These are phyloP conservation scores for Hesperophylax magnus DNA, from an alignment of 1,140 invertebrate species.

Conservation along the genomic window DNA sequence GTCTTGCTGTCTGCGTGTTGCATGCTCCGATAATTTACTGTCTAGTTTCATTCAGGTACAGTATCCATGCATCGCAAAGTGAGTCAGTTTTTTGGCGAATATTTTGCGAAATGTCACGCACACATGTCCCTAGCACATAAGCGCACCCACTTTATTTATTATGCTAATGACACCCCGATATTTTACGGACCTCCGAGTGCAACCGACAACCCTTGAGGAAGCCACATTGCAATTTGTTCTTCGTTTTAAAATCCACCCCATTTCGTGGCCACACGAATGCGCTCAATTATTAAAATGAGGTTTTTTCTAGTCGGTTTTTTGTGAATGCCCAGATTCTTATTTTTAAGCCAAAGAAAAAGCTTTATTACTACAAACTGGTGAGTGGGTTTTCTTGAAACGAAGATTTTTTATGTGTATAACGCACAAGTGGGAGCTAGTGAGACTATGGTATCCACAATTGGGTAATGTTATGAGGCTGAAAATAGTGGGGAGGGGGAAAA, in stretches of 20 bases:
- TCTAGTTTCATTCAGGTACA: not conserved
- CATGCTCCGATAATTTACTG: too few species aligned
- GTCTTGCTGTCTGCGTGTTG: too few species aligned
- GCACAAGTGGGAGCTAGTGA: too few species aligned
- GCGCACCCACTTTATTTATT: conserved; percentile 29
- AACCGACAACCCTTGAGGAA: conserved; percentile 30
- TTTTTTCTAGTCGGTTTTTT: not conserved
- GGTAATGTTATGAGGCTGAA: too few species aligned
- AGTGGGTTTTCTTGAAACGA: too few species aligned
- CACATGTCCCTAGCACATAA: not conserved
- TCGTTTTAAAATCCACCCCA: conserved; percentile 29
- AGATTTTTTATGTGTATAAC: too few species aligned
- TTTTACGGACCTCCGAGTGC: conserved; percentile 1
- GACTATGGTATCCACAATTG: too few species aligned
- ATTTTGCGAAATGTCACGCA: conserved; percentile 20
- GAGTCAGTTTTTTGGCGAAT: conserved; percentile 8
- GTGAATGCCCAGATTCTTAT: too few species aligned
- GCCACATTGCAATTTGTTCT: conserved; percentile 6
- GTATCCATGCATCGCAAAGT: not conserved
- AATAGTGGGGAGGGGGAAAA: too few species aligned
- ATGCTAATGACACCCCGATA: conserved; percentile 32
- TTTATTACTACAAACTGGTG: too few species aligned
- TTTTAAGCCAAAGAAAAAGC: too few species aligned
- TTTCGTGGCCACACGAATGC: conserved; percentile 8
- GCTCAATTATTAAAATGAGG: conserved; percentile 27